Conservation (phyloP, 2,113 vertebrate species). For the Cebidichthys violaceus region DNA sequence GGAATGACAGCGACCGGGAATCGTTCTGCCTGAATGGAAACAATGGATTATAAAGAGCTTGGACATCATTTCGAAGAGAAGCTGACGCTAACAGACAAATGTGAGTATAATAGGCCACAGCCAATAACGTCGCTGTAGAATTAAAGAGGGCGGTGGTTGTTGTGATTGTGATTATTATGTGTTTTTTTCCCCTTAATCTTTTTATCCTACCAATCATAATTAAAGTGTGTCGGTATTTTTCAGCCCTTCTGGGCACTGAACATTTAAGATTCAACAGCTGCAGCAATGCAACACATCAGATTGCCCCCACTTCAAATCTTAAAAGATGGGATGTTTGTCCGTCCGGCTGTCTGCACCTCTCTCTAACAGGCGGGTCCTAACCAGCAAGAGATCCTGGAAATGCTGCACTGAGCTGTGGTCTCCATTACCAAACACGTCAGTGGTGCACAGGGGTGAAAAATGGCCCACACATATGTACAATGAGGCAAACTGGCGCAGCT, state of each 20-base stretch:
- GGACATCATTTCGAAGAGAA: conserved; percentile 78
- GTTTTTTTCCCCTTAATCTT: not conserved
- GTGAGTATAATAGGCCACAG: conserved; percentile 67
- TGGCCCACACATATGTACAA: conserved; percentile 5
- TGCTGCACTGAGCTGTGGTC: conserved; percentile 58
- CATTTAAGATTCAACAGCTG: conserved; percentile 31
- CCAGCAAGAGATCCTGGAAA: conserved; percentile 38
- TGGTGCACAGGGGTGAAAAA: conserved; percentile 30
- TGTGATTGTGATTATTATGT: not conserved
- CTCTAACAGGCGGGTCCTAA: conserved; percentile 29
- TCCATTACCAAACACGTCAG: conserved; percentile 60
- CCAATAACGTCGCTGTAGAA: not conserved
- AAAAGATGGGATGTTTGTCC: conserved; percentile 34
- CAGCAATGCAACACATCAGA: conserved; percentile 2
- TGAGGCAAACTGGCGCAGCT: conserved; percentile 1
- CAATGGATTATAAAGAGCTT: conserved; percentile 83
- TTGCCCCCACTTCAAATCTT: conserved; percentile 3
- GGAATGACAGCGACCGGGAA: conserved; percentile 83
- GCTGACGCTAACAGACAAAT: conserved; percentile 78
- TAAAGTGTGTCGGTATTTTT: not conserved
- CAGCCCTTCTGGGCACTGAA: not conserved
- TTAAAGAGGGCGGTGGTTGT: not conserved
- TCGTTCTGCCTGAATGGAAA: conserved; percentile 69
- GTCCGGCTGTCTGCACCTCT: not conserved
- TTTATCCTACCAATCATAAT: not conserved